A percentile compares a stretch with the other conserved stretches of the same genome.
phyloP scores from a whole-genome alignment of 2,113 vertebrate genomes.

The Limnothrissa miodon region DNA sequence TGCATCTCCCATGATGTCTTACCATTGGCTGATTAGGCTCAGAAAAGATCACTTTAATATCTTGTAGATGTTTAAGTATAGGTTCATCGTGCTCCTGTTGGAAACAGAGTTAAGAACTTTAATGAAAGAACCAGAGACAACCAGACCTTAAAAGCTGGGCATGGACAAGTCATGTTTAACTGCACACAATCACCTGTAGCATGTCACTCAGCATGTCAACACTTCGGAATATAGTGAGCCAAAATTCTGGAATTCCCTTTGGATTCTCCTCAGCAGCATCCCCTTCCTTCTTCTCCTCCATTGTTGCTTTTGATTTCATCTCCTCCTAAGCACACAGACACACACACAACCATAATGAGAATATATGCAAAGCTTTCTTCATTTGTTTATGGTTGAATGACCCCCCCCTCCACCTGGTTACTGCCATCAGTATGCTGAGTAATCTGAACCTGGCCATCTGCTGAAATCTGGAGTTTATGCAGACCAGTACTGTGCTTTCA shows the following conservation, averaged over 20 bases:
- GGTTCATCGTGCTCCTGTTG: slow-evolving; percentile 92
- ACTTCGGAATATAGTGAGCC: slow-evolving; percentile 96
- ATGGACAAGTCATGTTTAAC: neutral
- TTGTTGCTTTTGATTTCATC: slow-evolving; percentile 82
- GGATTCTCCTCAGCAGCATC: slow-evolving; percentile 74
- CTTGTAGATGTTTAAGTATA: slow-evolving; percentile 93
- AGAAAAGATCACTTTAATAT: slow-evolving; percentile 96
- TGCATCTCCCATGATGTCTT: slow-evolving; percentile 47
- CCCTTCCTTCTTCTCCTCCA: slow-evolving; percentile 82
- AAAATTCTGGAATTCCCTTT: slow-evolving; percentile 95
- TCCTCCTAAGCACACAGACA: slow-evolving; percentile 72
- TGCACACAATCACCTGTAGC: slow-evolving; percentile 79
- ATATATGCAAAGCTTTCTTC: neutral
- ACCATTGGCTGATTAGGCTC: slow-evolving; percentile 94
- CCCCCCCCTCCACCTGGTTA: neutral
- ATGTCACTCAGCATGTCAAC: slow-evolving; percentile 97
- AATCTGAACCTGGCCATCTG: neutral
- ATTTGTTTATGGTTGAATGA: neutral
- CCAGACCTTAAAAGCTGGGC: neutral
- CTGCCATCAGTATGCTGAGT: neutral
- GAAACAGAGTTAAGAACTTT: neutral
- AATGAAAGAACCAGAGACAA: neutral
- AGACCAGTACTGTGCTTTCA: too few relatives aligned
- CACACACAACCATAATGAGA: neutral
- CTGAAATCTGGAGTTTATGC: too few relatives aligned